Evolutionary conservation across 2,113 vertebrate genomes (phyloP).

Genomic region (Synchiropus splendidus): DNA sequence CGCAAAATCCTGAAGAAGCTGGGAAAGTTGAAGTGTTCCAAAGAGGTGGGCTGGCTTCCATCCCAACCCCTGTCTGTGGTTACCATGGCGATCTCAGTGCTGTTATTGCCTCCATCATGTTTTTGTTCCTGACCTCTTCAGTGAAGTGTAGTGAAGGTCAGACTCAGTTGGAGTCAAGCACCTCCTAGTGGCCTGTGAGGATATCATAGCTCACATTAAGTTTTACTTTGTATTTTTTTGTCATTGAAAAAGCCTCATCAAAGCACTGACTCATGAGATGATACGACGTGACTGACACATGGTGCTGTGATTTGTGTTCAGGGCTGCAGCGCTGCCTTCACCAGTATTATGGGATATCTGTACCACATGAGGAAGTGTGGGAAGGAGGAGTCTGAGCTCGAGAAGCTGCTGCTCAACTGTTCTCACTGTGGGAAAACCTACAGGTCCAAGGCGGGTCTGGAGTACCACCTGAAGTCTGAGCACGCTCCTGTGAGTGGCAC

Average conservation of each 20-base stretch:
- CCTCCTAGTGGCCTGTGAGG: too few relatives aligned
- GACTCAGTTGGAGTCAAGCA: too few relatives aligned
- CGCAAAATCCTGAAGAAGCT: conserved; percentile 84
- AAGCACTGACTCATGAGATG: too few relatives aligned
- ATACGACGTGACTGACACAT: background rate
- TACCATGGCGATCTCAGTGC: too few relatives aligned
- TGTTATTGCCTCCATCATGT: too few relatives aligned
- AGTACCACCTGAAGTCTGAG: conserved; percentile 87
- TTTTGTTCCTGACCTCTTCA: too few relatives aligned
- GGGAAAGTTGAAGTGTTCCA: conserved; percentile 81
- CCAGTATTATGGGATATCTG: conserved; percentile 89
- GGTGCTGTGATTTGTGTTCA: conserved; percentile 26
- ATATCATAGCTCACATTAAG: too few relatives aligned
- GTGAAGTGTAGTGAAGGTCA: too few relatives aligned
- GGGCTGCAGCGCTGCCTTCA: conserved; percentile 86
- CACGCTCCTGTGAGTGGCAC: conserved; percentile 79
- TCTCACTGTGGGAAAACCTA: conserved; percentile 85
- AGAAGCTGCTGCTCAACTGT: conserved; percentile 83
- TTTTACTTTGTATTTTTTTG: too few relatives aligned
- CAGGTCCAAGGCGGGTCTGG: conserved; percentile 83
- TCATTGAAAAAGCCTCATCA: too few relatives aligned
- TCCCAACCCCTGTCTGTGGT: too few relatives aligned
- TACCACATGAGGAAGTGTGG: conserved; percentile 91
- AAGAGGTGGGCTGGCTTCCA: conserved; percentile 66
- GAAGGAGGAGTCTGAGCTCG: conserved; percentile 82